Base-by-base conservation (phyloP, 2,888 invertebrate species). In the Drosophila pseudotakahashii region DNA sequence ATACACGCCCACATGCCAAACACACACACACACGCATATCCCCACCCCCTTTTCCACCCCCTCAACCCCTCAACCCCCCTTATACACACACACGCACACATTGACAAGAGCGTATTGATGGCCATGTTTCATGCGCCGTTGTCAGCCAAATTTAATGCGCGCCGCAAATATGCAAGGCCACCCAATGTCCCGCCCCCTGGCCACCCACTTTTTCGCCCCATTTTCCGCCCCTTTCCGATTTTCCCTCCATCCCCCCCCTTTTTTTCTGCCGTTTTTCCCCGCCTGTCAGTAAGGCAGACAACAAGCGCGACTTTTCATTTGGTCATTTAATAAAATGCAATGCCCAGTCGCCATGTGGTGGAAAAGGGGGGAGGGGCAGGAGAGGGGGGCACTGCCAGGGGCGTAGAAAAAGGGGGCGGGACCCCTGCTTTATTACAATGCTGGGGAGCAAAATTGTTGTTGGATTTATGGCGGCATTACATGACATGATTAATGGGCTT, bases 391-490 rank as follows among this genome's bases (percentile, higher is more conserved):
- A 14, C 30, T 2, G 7, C 10, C 14, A 11, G 47, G 32, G 30
- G 26, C 11, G 26, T 7, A 2, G 42, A 6, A 42, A 42, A 19
- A 11, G n/a, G 26, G 26, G 45, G 45, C n/a, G 45, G 4, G 2
- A 7, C 11, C 16, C 32, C 32, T 57, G 60, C 61, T 82, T 52
- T 76, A 74, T 76, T 76, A 73, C 70, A 67, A 45, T 53, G 73
- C 61, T 71, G 60, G 75, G 54, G 41, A 48, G 69, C 61, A 74
- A 82, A 83, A 80, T 88, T 85, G 83, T 88, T 83, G 83, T 86
- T 86, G 88, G 89, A 89, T 87, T 89, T 89, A 89, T 89, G 89
- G 87, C 78, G 80, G 89, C 88, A 89, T 89, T 88, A 88, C 88
- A 82, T 89, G 89, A 88, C 89, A 87, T 88, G 89, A 89, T 89